These are phyloP conservation scores for Capromys pilorides DNA, from an alignment of 2,797 vertebrate species.

Conservation along the genomic window DNA sequence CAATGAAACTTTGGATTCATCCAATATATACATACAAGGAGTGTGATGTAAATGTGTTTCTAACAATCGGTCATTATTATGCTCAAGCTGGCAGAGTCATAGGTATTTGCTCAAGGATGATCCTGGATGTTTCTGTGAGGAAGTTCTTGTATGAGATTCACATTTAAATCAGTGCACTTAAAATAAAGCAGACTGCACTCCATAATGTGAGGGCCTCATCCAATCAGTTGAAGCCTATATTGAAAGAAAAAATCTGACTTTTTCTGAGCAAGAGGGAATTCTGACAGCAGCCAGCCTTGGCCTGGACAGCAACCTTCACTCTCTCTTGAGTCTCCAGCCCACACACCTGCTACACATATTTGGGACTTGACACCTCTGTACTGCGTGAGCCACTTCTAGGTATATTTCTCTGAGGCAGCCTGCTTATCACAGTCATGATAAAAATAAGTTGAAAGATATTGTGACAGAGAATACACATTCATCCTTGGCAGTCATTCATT, in stretches of 20 bases:
- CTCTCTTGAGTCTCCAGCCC: not conserved
- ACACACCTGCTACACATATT: not conserved
- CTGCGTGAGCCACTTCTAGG: not conserved
- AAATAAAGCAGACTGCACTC: not conserved
- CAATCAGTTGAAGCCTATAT: not conserved
- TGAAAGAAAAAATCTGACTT: not conserved
- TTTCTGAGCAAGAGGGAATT: not conserved
- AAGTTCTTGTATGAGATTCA: not conserved
- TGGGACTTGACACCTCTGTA: not conserved
- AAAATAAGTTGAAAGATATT: constrained; percentile 19
- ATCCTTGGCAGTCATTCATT: not conserved
- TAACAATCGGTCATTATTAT: not conserved
- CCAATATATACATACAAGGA: not conserved
- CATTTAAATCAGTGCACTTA: not conserved
- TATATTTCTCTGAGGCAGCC: not conserved
- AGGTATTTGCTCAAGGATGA: not conserved
- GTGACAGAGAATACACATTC: not conserved
- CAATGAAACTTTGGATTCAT: not conserved
- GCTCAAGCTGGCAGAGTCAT: not conserved
- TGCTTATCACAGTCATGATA: not conserved
- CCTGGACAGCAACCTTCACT: not conserved
- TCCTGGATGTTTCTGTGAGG: not conserved
- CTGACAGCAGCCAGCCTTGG: not conserved
- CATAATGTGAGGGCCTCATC: not conserved
- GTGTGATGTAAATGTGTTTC: not conserved